Evolutionary conservation across 23 tunicate genomes (phyloP).

Genomic region (Halocynthia roretzi): DNA sequence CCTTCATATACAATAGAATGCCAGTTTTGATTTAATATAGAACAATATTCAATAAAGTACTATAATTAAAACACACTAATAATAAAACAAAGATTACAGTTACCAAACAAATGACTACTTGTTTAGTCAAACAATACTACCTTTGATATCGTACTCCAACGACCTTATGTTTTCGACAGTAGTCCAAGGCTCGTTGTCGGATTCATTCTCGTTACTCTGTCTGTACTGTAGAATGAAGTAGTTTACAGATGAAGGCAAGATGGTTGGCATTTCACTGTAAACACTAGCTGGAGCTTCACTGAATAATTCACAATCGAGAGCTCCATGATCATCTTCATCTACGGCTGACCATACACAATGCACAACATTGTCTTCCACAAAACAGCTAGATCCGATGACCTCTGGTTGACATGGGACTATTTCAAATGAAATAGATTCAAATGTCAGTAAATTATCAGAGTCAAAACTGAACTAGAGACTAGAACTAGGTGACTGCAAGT

Average conservation of each 20-base stretch:
- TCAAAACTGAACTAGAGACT: too few relatives aligned
- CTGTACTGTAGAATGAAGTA: conserved; percentile 50
- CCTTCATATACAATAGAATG: too few relatives aligned
- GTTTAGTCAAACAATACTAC: conserved; percentile 3
- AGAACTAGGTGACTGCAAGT: too few relatives aligned
- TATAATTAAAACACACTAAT: too few relatives aligned
- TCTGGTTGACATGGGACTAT: conserved; percentile 11
- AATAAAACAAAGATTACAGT: neutral
- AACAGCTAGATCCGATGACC: neutral
- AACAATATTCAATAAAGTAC: neutral
- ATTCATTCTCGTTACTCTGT: conserved; percentile 24
- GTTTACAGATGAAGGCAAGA: conserved; percentile 2
- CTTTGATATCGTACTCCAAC: conserved; percentile 30
- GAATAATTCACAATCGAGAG: neutral
- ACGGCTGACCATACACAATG: conserved; percentile 10
- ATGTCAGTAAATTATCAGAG: too few relatives aligned
- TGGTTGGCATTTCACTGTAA: neutral
- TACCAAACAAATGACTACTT: neutral
- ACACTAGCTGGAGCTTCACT: conserved; percentile 5
- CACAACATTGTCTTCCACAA: conserved; percentile 17
- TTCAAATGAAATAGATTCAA: too few relatives aligned
- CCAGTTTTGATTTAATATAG: too few relatives aligned
- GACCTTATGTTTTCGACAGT: conserved; percentile 30
- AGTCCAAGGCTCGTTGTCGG: conserved; percentile 47
- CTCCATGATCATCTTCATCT: conserved; percentile 11